These are phyloP conservation scores for Alcis repandata DNA, from an alignment of 2,888 invertebrate genomes.

Conservation along the genomic window DNA sequence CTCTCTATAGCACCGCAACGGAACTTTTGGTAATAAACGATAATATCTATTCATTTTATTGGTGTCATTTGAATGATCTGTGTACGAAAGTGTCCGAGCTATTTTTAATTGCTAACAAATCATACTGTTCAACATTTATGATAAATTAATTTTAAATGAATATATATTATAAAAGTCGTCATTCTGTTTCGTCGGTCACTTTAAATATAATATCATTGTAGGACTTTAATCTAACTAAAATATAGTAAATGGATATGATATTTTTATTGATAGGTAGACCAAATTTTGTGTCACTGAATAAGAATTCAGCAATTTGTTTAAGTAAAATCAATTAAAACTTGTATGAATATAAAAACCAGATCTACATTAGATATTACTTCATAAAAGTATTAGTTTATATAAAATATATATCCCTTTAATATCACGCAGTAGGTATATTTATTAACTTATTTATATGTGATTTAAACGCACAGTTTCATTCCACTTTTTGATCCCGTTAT, in stretches of 20 bases:
- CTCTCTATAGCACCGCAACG: too few species aligned
- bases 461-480: constrained; percentile 22
- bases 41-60: background rate
- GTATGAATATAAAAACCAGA: background rate
- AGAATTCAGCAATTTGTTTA: background rate
- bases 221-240: constrained; percentile 16
- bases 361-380: background rate
- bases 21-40: too few species aligned
- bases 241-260: constrained; percentile 14
- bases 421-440: background rate
- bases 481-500: background rate
- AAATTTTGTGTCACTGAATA: constrained; percentile 29
- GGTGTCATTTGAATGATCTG: background rate
- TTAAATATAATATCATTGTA: background rate
- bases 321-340: background rate
- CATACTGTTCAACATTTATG: background rate
- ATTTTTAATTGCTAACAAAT: background rate
- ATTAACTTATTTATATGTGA: background rate
- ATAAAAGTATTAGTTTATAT: background rate
- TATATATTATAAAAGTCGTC: constrained; percentile 45
- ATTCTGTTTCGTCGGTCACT: constrained; percentile 39
- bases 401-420: background rate
- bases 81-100: constrained; percentile 1
- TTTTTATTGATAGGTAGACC: constrained; percentile 40
- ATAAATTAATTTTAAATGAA: constrained; percentile 12